phyloP scores from a whole-genome alignment of 2,113 vertebrate genomes.

The Cebus imitator region DNA sequence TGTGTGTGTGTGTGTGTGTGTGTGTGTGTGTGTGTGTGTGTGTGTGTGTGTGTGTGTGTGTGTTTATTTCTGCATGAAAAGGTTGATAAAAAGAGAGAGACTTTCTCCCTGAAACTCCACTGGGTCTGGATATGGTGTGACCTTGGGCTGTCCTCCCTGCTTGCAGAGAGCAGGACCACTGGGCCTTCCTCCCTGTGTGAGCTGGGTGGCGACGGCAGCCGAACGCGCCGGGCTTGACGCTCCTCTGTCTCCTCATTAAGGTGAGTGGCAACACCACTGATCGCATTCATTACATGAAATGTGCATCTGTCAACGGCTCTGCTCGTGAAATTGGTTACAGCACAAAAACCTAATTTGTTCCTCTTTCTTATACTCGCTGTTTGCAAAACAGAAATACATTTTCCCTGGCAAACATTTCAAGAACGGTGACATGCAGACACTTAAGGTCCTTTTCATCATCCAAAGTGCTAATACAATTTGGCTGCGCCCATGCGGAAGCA shows the following conservation, averaged over 20 bases:
- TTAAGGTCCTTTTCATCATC: conserved; percentile 41
- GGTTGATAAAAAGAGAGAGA: background rate
- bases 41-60: background rate
- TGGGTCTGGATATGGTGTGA: background rate
- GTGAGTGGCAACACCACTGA: background rate
- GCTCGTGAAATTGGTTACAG: background rate
- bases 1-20: background rate
- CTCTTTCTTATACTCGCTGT: background rate
- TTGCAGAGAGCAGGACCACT: background rate
- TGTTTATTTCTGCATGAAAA: background rate
- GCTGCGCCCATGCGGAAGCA: conserved; percentile 38
- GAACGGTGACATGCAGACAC: background rate
- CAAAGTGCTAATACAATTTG: conserved; percentile 43
- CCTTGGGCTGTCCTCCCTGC: background rate
- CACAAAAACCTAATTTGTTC: conserved; percentile 38
- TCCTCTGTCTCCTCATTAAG: background rate
- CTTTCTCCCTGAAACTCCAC: background rate
- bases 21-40: background rate
- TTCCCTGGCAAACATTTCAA: background rate
- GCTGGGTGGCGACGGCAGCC: fast-evolving
- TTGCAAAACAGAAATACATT: conserved; percentile 47
- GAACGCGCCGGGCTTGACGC: fast-evolving
- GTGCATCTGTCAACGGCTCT: background rate
- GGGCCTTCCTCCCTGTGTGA: background rate
- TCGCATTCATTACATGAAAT: background rate